Conservation (phyloP, 2,888 invertebrate species). For the Netelia virgata region DNA sequence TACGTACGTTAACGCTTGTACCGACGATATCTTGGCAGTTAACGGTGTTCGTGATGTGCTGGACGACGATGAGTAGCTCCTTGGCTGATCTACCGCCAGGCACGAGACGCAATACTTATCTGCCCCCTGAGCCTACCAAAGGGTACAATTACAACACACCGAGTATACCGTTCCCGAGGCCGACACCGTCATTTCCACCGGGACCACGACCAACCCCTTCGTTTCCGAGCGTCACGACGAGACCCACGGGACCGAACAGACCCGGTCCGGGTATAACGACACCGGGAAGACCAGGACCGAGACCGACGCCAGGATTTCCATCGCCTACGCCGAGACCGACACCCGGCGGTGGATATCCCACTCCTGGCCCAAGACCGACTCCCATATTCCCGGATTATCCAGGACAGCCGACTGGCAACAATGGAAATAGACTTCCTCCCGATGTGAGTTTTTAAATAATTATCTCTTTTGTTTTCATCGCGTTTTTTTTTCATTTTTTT, state of each 20-base stretch:
- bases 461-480: slow-evolving; percentile 7
- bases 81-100: slow-evolving; percentile 88
- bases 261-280: slow-evolving; percentile 69
- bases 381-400: slow-evolving; percentile 79
- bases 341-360: slow-evolving; percentile 75
- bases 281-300: slow-evolving; percentile 71
- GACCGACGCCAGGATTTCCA: slow-evolving; percentile 73
- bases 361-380: slow-evolving; percentile 78
- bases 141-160: slow-evolving; percentile 91
- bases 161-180: slow-evolving; percentile 86
- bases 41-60: slow-evolving; percentile 85
- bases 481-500: not conserved
- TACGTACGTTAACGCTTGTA: not conserved
- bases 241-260: slow-evolving; percentile 68
- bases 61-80: slow-evolving; percentile 79
- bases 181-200: slow-evolving; percentile 74
- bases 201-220: slow-evolving; percentile 71
- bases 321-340: slow-evolving; percentile 66
- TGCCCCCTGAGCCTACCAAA: slow-evolving; percentile 89
- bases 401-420: slow-evolving; percentile 76
- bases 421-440: slow-evolving; percentile 76
- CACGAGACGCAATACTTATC: slow-evolving; percentile 89
- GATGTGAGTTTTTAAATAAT: slow-evolving; percentile 73
- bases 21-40: slow-evolving; percentile 84
- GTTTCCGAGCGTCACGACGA: slow-evolving; percentile 71